Evolutionary conservation across 37 sponge, comb jelly and placozoan genomes (phyloP).

Genomic region (Theonella swinhoei): DNA sequence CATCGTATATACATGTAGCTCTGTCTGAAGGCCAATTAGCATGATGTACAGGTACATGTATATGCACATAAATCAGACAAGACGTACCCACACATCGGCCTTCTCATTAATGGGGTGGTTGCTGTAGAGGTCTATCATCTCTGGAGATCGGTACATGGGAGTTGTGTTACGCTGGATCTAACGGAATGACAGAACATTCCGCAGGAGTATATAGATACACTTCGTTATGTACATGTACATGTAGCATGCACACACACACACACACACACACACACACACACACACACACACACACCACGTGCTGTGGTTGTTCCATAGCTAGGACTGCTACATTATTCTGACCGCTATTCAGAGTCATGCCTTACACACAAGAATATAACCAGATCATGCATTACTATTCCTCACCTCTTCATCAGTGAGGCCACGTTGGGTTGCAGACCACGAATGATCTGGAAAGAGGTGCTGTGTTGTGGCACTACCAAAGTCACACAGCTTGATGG

Average conservation of each 20-base stretch:
- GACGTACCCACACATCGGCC: slow-evolving; percentile 91
- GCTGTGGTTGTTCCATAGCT: too few relatives aligned
- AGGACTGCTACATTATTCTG: too few relatives aligned
- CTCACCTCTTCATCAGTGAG: slow-evolving; percentile 93
- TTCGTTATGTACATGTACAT: not conserved
- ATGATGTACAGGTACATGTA: too few relatives aligned
- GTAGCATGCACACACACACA: not conserved
- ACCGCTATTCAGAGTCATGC: too few relatives aligned
- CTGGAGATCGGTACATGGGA: slow-evolving; percentile 95
- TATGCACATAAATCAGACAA: too few relatives aligned
- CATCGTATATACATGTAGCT: too few relatives aligned
- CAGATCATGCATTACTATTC: too few relatives aligned
- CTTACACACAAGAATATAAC: too few relatives aligned
- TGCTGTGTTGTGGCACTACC: slow-evolving; percentile 90
- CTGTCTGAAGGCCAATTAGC: too few relatives aligned
- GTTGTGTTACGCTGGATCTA: slow-evolving; percentile 96
- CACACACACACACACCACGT: too few relatives aligned
- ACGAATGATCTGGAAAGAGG: slow-evolving; percentile 73
- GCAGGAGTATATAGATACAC: not conserved
- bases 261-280: not conserved
- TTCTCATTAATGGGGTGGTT: slow-evolving; percentile 82
- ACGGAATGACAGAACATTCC: slow-evolving; percentile 2
- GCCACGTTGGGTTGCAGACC: slow-evolving; percentile 83
- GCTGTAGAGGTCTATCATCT: slow-evolving; percentile 96
- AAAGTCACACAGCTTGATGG: slow-evolving; percentile 95